Conservation (phyloP, 2,113 vertebrate species). For the Dryoscopus gambensis region DNA sequence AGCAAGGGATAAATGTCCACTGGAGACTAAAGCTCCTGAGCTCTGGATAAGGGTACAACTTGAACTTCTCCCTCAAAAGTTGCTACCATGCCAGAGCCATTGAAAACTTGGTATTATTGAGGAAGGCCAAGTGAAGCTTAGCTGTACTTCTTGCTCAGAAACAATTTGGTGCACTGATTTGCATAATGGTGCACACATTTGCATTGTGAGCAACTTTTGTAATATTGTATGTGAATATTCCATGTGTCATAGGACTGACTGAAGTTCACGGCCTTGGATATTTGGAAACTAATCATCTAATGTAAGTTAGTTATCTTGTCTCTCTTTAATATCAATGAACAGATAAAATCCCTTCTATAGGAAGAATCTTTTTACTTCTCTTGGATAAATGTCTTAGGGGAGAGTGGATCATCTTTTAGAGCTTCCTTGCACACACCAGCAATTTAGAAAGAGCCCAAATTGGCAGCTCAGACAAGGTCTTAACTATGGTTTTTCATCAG, state of each 20-base stretch:
- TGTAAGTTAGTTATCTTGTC: background rate
- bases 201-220: background rate
- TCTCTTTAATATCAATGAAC: background rate
- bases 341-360: background rate
- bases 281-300: background rate
- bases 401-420: background rate
- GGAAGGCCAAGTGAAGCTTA: background rate
- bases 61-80: background rate
- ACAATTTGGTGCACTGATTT: background rate
- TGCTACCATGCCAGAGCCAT: background rate
- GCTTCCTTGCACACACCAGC: background rate
- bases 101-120: background rate
- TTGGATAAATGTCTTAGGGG: background rate
- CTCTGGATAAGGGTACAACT: background rate
- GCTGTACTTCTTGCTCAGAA: background rate
- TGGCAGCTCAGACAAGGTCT: background rate
- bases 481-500: background rate
- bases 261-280: background rate
- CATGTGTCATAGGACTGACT: background rate
- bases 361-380: background rate
- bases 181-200: background rate
- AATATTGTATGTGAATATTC: background rate
- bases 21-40: background rate
- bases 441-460: background rate
- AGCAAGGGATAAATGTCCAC: background rate